Evolutionary conservation across 2,888 invertebrate genomes (phyloP), one percentile per base, ranked within the genome.

Genomic region (Synergus japonicus): DNA sequence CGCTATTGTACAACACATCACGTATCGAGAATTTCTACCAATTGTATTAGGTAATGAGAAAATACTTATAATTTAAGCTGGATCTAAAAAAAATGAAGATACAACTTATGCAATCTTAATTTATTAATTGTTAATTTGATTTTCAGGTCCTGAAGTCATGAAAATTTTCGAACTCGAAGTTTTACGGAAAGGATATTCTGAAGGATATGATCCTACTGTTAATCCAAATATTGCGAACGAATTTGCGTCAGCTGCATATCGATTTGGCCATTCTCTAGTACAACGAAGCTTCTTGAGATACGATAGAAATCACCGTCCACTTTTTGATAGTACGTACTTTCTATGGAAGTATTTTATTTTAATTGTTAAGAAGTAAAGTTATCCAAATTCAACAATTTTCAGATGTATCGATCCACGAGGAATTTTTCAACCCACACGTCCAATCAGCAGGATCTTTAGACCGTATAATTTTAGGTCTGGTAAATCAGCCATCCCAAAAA

Each of bases 211-310:
- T 88, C 92, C 94, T 0, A 94, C 94, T 83, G 93, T 95, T 2
- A 96, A 97, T 92, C 95, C 97, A 0, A 95, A 95, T 3, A 94
- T 97, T 0, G 96, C 96, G 0, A 97, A 97, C 91, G 94, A 96
- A 0, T 97, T 97, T 92, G 95, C 96, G 0, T 94, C 97, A 0
- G 97, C 97, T 0, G 97, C 97, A 3, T 97, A 96, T 91, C 94
- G 97, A 37, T 97, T 97, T 90, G 97, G 97, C 0, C 97, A 97
- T 90, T 97, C 97, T 65, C 92, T 98, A 83, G 97, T 98, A 4
- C 97, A 97, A 88, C 94, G 95, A 8, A 95, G 95, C 12, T 96
- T 97, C 90, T 93, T 96, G 83, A 93, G 97, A 82, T 96, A 94
- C 87, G 96, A 97, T 87, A 93, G 94, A 10, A 93, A 95, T 85